A percentile compares a stretch with the other conserved stretches of the same genome.
phyloP scores from a whole-genome alignment of 2,113 vertebrate genomes.

The Cnemophilus loriae region DNA sequence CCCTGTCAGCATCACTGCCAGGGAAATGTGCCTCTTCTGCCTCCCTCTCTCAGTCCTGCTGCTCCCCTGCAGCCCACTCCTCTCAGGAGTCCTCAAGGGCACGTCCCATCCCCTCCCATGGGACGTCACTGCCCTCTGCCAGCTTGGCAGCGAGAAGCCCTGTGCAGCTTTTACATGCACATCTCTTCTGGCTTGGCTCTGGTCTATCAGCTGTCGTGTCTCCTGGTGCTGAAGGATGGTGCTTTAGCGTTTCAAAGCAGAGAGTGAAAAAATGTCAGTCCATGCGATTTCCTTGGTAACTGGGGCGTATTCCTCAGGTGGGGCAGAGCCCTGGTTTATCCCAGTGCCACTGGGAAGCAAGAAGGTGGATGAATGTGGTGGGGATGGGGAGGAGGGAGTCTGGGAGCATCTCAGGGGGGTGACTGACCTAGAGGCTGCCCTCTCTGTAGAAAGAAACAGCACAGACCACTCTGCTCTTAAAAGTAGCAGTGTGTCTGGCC shows the following conservation, averaged over 20 bases:
- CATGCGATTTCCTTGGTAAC: background rate
- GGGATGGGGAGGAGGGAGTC: background rate
- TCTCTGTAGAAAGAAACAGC: background rate
- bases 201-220: background rate
- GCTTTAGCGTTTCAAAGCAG: background rate
- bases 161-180: background rate
- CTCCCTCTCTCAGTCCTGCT: background rate
- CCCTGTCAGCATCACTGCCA: background rate
- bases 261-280: background rate
- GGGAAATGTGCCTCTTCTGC: background rate
- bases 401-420: background rate
- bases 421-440: background rate
- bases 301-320: fast-evolving
- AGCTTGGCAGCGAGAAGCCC: background rate
- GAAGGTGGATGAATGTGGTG: background rate
- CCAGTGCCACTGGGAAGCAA: background rate
- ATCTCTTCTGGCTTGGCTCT: background rate
- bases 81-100: fast-evolving
- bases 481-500: background rate
- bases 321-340: background rate
- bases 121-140: background rate
- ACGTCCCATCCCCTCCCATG: background rate
- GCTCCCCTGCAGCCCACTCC: background rate
- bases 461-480: background rate
- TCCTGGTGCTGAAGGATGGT: background rate